phyloP scores from a whole-genome alignment of 2,888 invertebrate genomes.

The Hololepta plana region DNA sequence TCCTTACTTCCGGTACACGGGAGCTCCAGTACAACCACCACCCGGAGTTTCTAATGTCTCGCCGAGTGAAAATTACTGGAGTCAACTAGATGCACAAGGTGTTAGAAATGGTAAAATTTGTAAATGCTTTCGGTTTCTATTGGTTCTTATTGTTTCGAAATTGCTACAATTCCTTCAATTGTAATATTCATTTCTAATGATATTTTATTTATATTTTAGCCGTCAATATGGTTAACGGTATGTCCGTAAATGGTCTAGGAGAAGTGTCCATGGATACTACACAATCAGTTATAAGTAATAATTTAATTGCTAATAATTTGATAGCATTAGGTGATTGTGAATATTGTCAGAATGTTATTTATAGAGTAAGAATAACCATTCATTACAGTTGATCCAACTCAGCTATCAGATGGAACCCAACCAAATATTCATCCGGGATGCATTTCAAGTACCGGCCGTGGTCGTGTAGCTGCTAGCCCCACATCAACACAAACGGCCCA shows the following conservation, averaged over 20 bases:
- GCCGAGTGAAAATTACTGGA: conserved; percentile 88
- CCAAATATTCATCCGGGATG: conserved; percentile 45
- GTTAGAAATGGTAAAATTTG: conserved; percentile 26
- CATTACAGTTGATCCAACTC: conserved; percentile 20
- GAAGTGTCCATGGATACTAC: conserved; percentile 54
- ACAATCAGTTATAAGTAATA: conserved; percentile 34
- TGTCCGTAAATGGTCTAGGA: conserved; percentile 54
- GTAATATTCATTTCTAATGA: conserved; percentile 2
- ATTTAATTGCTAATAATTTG: conserved; percentile 28
- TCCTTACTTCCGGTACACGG: conserved; percentile 94
- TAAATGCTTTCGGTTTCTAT: no score
- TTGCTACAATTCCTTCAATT: no score
- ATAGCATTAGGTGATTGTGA: conserved; percentile 22
- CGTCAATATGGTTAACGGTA: conserved; percentile 57
- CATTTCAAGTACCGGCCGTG: conserved; percentile 42
- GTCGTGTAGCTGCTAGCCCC: conserved; percentile 35
- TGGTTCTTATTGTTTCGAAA: no score
- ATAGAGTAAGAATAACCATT: neutral
- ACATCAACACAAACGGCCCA: conserved; percentile 43
- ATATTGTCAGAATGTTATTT: conserved; percentile 1
- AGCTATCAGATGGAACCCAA: conserved; percentile 28
- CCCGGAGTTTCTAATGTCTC: conserved; percentile 81
- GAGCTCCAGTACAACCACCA: conserved; percentile 80
- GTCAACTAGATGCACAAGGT: conserved; percentile 61
- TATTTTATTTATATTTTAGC: conserved; percentile 31